Percentiles rank a stretch among this genome's conserved stretches.
phyloP scores from a whole-genome alignment of 2,113 vertebrate species.

The Urocitellus parryii region DNA sequence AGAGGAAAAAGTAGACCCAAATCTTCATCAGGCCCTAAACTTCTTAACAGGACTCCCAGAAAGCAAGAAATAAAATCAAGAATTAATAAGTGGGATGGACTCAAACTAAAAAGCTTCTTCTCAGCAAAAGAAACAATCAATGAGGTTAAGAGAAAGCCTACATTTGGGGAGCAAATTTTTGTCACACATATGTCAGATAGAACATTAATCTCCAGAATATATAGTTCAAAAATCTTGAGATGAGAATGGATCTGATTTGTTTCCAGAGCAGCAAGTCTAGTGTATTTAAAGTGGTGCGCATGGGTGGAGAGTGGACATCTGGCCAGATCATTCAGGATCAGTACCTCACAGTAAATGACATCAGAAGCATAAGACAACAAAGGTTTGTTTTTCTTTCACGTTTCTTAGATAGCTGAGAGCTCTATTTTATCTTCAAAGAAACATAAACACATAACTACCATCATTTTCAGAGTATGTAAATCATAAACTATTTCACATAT shows the following conservation, averaged over 20 bases:
- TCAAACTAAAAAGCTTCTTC: no score
- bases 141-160: no score
- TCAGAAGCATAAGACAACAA: background rate
- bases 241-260: background rate
- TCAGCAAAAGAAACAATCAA: no score
- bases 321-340: background rate
- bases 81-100: no score
- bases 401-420: background rate
- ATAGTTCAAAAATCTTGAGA: background rate
- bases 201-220: no score
- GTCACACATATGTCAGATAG: no score
- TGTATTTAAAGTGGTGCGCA: background rate
- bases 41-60: no score
- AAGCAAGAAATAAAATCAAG: no score
- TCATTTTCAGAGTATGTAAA: background rate
- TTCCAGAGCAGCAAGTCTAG: background rate
- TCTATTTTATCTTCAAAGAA: background rate
- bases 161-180: no score
- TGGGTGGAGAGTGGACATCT: background rate
- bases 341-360: background rate
- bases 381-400: background rate
- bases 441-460: background rate
- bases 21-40: no score
- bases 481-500: conserved; percentile 68
- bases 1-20: no score